Conservation (phyloP, 2,888 invertebrate genomes). For the Sarcophaga carnaria region DNA sequence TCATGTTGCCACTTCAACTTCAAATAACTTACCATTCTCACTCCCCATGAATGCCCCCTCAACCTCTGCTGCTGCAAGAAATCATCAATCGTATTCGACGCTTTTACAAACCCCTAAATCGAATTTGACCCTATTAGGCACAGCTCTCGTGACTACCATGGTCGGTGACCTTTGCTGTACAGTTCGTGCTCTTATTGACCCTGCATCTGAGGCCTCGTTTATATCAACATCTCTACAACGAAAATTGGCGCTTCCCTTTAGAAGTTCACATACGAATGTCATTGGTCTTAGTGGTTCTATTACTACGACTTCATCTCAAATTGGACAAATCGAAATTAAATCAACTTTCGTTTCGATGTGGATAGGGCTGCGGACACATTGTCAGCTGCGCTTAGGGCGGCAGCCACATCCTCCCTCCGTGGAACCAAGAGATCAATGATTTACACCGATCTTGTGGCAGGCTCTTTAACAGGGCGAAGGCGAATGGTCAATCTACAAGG, state of each 20-base stretch:
- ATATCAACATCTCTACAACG: not conserved
- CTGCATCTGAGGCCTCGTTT: not conserved
- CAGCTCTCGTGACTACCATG: not conserved
- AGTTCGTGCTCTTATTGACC: not conserved
- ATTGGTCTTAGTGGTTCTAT: not conserved
- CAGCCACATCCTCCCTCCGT: too few species aligned
- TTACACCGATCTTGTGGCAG: too few species aligned
- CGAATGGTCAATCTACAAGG: too few species aligned
- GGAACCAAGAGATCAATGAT: too few species aligned
- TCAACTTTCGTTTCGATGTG: not conserved
- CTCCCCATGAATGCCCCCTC: too few species aligned
- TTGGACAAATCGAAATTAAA: not conserved
- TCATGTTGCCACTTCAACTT: too few species aligned
- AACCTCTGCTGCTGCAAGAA: not conserved
- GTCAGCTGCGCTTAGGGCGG: too few species aligned
- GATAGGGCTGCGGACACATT: too few species aligned
- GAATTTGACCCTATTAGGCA: not conserved
- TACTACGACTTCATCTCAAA: not conserved
- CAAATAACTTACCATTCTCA: too few species aligned
- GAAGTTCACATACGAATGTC: not conserved
- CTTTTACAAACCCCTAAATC: not conserved
- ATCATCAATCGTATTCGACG: not conserved
- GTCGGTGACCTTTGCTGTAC: not conserved
- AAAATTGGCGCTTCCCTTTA: not conserved
- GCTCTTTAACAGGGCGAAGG: too few species aligned